Base-by-base conservation (phyloP, 2,113 vertebrate species). In the Megaceryle torquata region DNA sequence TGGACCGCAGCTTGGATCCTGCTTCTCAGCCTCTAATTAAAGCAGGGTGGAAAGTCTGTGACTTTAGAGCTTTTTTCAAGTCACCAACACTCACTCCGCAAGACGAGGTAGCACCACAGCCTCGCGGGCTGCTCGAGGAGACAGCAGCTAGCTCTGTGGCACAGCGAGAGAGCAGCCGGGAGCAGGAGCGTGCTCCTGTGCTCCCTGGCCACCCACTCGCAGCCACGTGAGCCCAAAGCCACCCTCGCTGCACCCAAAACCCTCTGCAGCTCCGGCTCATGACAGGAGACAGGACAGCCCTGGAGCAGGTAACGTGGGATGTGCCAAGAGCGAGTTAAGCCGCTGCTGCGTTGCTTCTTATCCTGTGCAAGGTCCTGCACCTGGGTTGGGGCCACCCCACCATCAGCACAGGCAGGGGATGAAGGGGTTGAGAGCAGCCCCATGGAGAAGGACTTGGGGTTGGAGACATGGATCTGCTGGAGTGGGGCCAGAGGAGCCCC, bases 101-200 rank as follows among this genome's bases (percentile, higher is more conserved):
- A 21, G 37, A 33, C 1, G 9, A 89, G 28, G 1, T 35, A 9
- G 0, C 28, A 22, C 24, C 11, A 2, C 25, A 29, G 53, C 24
- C 51, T 48, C 67, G 35, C 0, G 29, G 56, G 70, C 35, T 51
- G 78, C 71, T 21, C 46, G 15, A 41, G 48, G 29, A 46, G 83
- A 22, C 33, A 35, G n/a, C 60, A 26, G 75, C 51, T 22, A 6
- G 5, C 60, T 18, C 15, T 3, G 3, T 4, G 14, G 33, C 83
- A 31, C 50, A 26, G 50, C 2, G 2, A 2, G 24, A 51, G 33
- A 44, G 60, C 15, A 35, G 25, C 65, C 9, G 0, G 0, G 1
- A 70, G 63, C 64, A 60, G 1, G 28, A 4, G 3, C 4, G 2
- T 17, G 29, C n/a, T 31, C n/a, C 71, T 2, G n/a, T 1, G 2